phyloP scores from a whole-genome alignment of 1,140 invertebrate species.

The Oppia nitens region DNA sequence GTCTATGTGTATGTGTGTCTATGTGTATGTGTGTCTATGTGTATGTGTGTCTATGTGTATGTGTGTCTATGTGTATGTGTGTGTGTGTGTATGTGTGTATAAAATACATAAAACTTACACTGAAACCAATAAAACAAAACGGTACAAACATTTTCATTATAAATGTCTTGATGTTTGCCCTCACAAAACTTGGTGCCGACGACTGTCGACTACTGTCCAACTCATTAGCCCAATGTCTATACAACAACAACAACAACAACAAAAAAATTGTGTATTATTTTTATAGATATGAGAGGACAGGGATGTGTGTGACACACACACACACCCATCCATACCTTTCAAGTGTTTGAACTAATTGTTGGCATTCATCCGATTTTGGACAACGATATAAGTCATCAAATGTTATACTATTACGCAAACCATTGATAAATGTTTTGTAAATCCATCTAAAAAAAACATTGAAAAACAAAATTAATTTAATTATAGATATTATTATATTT shows the following conservation, averaged over 20 bases:
- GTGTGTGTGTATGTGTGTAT: no score
- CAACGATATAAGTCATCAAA: conserved; percentile 1
- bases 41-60: no score
- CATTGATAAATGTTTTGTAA: conserved; percentile 1
- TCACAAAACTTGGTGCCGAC: conserved; percentile 14
- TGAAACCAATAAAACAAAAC: conserved; percentile 4
- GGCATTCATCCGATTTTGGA: not conserved
- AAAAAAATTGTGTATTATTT: not conserved
- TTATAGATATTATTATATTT: conserved; percentile 2
- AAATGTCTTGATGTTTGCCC: conserved; percentile 12
- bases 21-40: no score
- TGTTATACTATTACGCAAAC: not conserved
- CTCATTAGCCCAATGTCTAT: conserved; percentile 9
- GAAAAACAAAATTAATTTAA: not conserved
- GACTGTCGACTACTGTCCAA: conserved; percentile 10
- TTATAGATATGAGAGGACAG: not conserved
- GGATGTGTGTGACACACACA: no score
- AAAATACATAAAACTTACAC: not conserved
- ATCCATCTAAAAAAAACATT: conserved; percentile 4
- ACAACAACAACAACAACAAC: not conserved
- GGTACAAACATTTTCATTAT: not conserved
- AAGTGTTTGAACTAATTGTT: conserved; percentile 2
- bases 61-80: no score
- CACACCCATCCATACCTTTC: conserved; percentile 2
- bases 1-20: no score